Percentiles rank a stretch among this genome's conserved stretches.
phyloP scores from a whole-genome alignment of 2,888 invertebrate genomes.

The Agrotis puta region DNA sequence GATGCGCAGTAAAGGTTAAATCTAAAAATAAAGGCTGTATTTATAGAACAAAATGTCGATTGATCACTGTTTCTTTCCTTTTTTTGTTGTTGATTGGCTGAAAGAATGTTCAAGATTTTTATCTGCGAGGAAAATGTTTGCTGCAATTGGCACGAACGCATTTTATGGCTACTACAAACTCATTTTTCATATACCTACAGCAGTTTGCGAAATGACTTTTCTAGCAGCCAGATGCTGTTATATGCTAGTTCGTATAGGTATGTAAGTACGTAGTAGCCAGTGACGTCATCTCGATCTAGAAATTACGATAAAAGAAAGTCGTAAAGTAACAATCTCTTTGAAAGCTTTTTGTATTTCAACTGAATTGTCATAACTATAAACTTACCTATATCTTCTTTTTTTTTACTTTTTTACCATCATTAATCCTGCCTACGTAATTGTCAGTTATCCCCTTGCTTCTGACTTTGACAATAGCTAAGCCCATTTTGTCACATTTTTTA shows the following conservation, averaged over 20 bases:
- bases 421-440: too few relatives aligned
- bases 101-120: slow-evolving; percentile 21
- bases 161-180: slow-evolving; percentile 21
- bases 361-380: too few relatives aligned
- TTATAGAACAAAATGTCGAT: slow-evolving; percentile 32
- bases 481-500: neutral
- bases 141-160: slow-evolving; percentile 25
- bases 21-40: slow-evolving; percentile 41
- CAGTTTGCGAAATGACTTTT: slow-evolving; percentile 10
- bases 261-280: too few relatives aligned
- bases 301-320: neutral
- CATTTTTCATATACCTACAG: slow-evolving; percentile 22
- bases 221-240: neutral
- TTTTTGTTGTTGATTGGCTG: slow-evolving; percentile 9
- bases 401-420: too few relatives aligned
- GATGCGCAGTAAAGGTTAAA: slow-evolving; percentile 17
- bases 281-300: neutral
- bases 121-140: neutral
- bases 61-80: slow-evolving; percentile 16
- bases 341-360: too few relatives aligned
- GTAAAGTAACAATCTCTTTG: too few relatives aligned
- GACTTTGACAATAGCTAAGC: neutral
- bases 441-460: neutral
- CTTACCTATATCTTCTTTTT: too few relatives aligned
- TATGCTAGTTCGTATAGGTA: neutral